Evolutionary conservation across 2,113 vertebrate species (phyloP), one percentile per base, ranked within the genome.

Genomic region (Oenanthe oenanthe): DNA sequence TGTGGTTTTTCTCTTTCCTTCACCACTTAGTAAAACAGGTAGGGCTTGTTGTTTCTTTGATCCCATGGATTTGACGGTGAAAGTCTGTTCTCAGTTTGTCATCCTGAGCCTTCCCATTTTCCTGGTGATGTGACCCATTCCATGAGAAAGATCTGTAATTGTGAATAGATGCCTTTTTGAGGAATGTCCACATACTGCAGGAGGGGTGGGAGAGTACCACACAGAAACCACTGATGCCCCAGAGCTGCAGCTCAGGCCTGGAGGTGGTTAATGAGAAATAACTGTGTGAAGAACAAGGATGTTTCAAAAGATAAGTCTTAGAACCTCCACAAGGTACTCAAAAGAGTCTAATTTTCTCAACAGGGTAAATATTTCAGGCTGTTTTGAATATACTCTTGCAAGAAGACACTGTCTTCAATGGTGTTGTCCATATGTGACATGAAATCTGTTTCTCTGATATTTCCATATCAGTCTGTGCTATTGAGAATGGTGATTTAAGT

Each of bases 111-210:
- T 91, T 94, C 38, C 61, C 71, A 57, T 73, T 92, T 89, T 83
- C 47, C 61, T 75, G 92, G 60, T 96, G 78, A 93, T 88, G 61
- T 90, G 96, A 94, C 86, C 88, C 78, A 40, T 96, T 85, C 90
- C 94, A 96, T 17, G 25, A 88, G 54, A 61, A 51, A 61, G 66
- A 78, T 89, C 75, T 95, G 80, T 90, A 89, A 88, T 90, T 40
- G 2, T 8, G 8, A 85, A 62, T 75, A 95, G 61, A 92, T 95
- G 91, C 70, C 61, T 94, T 81, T 92, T 93, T 95, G 72, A 95
- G 75, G 58, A 67, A 85, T 45, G 75, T 81, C 63, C 80, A 84
- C 85, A 88, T 94, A 91, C 45, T 1, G 2, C 10, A 1, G 86
- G 79, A 94, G 73, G 56, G 36, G 43, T 89, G 53, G 40, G 40